phyloP scores from a whole-genome alignment of 2,113 vertebrate species.

The Semnornis frantzii region DNA sequence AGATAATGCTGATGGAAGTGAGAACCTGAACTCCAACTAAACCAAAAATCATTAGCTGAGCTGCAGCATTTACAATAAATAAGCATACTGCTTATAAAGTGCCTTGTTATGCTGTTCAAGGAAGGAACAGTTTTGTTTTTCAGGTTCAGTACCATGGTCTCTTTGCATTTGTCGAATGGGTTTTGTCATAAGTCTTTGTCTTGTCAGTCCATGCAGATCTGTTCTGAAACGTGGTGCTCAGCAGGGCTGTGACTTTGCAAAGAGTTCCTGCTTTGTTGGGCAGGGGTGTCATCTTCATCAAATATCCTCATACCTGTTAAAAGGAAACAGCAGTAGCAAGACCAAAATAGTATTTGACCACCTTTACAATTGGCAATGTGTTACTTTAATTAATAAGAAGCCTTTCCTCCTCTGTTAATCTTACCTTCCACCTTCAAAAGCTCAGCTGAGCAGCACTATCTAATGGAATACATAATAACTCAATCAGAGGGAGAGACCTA shows the following conservation, averaged over 20 bases:
- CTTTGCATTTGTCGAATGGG: background rate
- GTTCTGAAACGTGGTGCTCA: background rate
- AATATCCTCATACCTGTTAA: background rate
- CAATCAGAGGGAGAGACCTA: background rate
- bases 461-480: background rate
- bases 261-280: background rate
- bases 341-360: background rate
- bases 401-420: background rate
- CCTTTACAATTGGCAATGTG: background rate
- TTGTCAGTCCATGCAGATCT: background rate
- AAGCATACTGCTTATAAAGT: background rate
- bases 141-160: background rate
- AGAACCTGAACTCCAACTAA: background rate
- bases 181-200: background rate
- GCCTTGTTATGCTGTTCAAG: background rate
- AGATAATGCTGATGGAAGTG: constrained; percentile 43
- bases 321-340: background rate
- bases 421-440: background rate
- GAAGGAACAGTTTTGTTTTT: background rate
- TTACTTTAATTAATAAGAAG: constrained; percentile 25
- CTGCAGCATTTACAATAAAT: background rate
- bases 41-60: constrained; percentile 3
- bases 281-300: background rate
- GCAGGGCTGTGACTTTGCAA: background rate
- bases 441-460: constrained; percentile 6